phyloP scores from a whole-genome alignment of 2,113 vertebrate genomes.

The Rhinoptilus africanus region DNA sequence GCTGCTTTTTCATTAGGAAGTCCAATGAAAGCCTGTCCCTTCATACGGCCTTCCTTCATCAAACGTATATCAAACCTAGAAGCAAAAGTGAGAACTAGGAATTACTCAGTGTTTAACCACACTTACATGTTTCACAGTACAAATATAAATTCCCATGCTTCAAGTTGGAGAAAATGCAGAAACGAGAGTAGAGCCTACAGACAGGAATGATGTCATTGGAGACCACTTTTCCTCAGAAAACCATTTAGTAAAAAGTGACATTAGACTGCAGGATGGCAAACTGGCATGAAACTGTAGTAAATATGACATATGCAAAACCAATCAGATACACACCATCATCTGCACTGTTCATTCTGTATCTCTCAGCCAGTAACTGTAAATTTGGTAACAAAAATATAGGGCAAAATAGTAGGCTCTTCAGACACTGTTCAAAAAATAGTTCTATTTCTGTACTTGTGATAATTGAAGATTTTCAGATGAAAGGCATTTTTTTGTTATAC shows the following conservation, averaged over 20 bases:
- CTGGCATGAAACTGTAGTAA: background rate
- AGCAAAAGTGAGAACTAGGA: background rate
- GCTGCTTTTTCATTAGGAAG: constrained; percentile 92
- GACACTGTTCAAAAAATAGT: background rate
- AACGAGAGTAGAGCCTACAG: background rate
- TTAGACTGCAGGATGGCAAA: background rate
- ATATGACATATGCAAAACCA: background rate
- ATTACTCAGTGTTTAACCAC: background rate
- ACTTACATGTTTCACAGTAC: background rate
- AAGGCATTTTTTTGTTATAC: background rate
- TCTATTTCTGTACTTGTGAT: background rate
- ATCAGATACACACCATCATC: background rate
- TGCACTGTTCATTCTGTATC: background rate
- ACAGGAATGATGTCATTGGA: background rate
- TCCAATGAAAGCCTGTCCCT: constrained; percentile 96
- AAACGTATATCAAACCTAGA: constrained; percentile 94
- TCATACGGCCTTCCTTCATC: constrained; percentile 99
- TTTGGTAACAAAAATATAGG: background rate
- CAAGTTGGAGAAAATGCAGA: background rate
- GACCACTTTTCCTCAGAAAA: background rate
- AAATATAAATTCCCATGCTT: background rate
- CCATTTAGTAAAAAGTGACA: background rate
- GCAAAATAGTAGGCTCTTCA: background rate
- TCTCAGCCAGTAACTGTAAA: background rate
- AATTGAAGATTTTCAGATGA: background rate